Evolutionary conservation across 2,113 vertebrate genomes (phyloP), one percentile per base, ranked within the genome.

Genomic region (Chaetodon auriga): DNA sequence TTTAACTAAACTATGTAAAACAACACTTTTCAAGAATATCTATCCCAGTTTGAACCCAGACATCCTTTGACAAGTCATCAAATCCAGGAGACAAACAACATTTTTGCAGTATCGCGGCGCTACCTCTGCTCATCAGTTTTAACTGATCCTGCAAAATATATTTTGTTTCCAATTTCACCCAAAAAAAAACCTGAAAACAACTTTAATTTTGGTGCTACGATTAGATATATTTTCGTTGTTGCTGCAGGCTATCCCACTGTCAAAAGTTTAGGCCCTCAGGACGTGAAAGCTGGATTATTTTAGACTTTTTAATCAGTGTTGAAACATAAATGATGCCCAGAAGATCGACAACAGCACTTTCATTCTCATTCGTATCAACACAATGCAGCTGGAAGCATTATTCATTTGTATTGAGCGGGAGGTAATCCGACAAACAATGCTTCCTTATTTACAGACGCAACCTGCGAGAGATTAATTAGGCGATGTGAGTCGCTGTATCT

Each of bases 391-490:
- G 35, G 21, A n/a, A 71, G 57, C 38, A 5, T 46, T 61, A 43
- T 45, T 81, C 51, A 79, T 83, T 63, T 57, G 15, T 57, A 55
- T 41, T 45, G 51, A 46, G 57, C n/a, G 63, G 61, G 54, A 81
- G n/a, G 41, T 84, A 84, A 91, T 83, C 68, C 73, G 51, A 73
- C 18, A 0, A 81, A 82, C 72, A 78, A 69, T 45, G 65, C 66
- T 63, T 51, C 68, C 54, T 64, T 80, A 86, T 83, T 84, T 89
- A 82, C 73, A 41, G 69, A 69, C 1, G 53, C 83, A 64, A 78
- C 76, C 43, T 66, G 61, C 60, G 43, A 78, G 78, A 80, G 81
- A 88, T 92, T 77, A 92, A 86, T 89, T 80, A 76, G 84, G 46
- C n/a, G 23, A 82, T 70, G 51, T 15, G 68, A 80, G 65, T 23